Percentiles rank a stretch among this genome's conserved stretches.
Conservation (phyloP, 2,797 vertebrate genomes). For the Meda fulgida region DNA sequence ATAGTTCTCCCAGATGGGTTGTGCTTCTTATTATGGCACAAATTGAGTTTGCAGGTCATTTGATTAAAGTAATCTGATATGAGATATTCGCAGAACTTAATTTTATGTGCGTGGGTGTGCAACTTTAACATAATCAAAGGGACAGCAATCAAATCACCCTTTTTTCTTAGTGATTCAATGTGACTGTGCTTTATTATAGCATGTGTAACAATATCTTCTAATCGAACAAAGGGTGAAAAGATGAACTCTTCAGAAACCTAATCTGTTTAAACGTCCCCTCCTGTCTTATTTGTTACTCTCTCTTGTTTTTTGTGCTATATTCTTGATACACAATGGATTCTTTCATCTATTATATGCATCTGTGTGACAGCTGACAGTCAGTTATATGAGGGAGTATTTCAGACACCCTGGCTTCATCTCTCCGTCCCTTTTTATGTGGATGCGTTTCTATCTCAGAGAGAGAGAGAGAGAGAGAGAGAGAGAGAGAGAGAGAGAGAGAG, state of each 20-base stretch:
- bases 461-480: conserved; percentile 27
- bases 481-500: conserved; percentile 32
- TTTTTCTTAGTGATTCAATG: conserved; percentile 57
- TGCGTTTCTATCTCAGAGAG: conserved; percentile 27
- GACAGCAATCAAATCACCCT: conserved; percentile 1
- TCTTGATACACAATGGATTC: conserved; percentile 66
- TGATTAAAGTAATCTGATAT: conserved; percentile 72
- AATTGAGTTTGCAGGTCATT: conserved; percentile 73
- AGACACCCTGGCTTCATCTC: conserved; percentile 11
- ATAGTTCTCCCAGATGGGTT: conserved; percentile 25
- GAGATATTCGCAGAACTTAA: conserved; percentile 39
- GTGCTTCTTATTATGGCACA: conserved; percentile 68
- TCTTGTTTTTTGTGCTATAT: conserved; percentile 9
- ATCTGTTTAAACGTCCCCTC: conserved; percentile 41
- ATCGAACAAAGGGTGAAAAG: conserved; percentile 32
- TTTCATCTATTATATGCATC: conserved; percentile 61
- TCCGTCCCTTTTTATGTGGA: conserved; percentile 12
- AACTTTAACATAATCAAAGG: conserved; percentile 33
- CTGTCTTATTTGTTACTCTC: conserved; percentile 25
- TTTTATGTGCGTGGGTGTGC: conserved; percentile 22
- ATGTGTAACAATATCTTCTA: conserved; percentile 21
- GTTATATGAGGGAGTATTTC: conserved; percentile 1
- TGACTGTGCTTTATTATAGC: conserved; percentile 47
- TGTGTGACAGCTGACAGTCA: conserved; percentile 23
- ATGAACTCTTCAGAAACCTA: conserved; percentile 39